Percentiles rank a stretch among this genome's conserved stretches.
Conservation (phyloP, 2,888 invertebrate species). For the Acleris literana region DNA sequence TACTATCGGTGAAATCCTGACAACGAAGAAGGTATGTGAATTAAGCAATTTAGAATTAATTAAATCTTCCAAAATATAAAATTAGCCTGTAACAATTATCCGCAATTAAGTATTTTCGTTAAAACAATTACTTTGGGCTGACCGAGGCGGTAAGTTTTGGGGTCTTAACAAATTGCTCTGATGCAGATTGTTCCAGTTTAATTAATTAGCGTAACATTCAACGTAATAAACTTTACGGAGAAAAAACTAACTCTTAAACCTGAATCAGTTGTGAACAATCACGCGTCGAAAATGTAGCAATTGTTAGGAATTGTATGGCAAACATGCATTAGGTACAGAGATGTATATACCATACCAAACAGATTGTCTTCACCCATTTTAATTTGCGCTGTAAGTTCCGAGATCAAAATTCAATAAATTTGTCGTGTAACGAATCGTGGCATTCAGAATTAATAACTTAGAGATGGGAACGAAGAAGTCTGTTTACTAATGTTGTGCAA, state of each 20-base stretch:
- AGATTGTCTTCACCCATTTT: too few species aligned
- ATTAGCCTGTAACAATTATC: constrained; percentile 53
- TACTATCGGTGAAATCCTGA: constrained; percentile 33
- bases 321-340: too few species aligned
- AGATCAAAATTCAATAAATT: too few species aligned
- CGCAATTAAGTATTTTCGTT: constrained; percentile 57
- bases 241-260: background rate
- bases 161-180: constrained; percentile 43
- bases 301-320: too few species aligned
- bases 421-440: too few species aligned
- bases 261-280: background rate
- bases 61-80: constrained; percentile 39
- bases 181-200: constrained; percentile 51
- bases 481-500: background rate
- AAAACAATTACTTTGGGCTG: constrained; percentile 67
- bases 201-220: constrained; percentile 46
- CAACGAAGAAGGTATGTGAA: background rate
- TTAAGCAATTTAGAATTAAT: constrained; percentile 28
- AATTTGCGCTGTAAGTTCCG: too few species aligned
- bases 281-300: too few species aligned
- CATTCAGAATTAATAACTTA: background rate
- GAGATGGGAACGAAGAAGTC: too few species aligned
- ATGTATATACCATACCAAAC: too few species aligned
- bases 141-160: constrained; percentile 56
- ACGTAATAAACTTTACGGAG: constrained; percentile 15